A percentile compares a stretch with the other conserved stretches of the same genome.
Evolutionary conservation across 2,113 vertebrate species (phyloP).

Genomic region (Octodon degus): DNA sequence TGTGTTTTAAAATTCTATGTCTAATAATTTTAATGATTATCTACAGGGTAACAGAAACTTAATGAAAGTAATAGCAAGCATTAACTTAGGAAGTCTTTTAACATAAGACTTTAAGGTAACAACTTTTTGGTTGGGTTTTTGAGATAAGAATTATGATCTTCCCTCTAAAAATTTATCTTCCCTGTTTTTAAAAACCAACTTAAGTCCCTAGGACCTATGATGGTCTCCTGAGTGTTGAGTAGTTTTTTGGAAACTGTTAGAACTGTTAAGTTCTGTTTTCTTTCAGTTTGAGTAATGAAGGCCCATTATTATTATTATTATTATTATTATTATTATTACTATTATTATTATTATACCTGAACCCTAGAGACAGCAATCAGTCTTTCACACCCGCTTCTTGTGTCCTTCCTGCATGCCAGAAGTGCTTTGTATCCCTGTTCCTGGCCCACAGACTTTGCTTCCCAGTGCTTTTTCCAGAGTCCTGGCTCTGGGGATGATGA

Average conservation of each 20-base stretch:
- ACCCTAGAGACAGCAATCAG: slow-evolving; percentile 32
- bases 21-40: background rate
- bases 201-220: slow-evolving; percentile 64
- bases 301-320: slow-evolving; percentile 63
- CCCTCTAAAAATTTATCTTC: slow-evolving; percentile 77
- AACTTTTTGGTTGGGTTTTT: slow-evolving; percentile 54
- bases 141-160: slow-evolving; percentile 27
- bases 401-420: slow-evolving; percentile 79
- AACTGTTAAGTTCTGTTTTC: slow-evolving; percentile 41
- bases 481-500: slow-evolving; percentile 51
- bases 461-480: slow-evolving; percentile 66
- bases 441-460: slow-evolving; percentile 73
- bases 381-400: slow-evolving; percentile 71
- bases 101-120: background rate
- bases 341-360: slow-evolving; percentile 39
- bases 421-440: slow-evolving; percentile 71
- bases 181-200: slow-evolving; percentile 80
- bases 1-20: slow-evolving; percentile 42
- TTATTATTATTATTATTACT: too few species aligned
- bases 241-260: background rate
- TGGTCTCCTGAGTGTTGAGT: slow-evolving; percentile 46
- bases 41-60: slow-evolving; percentile 42
- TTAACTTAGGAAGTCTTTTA: background rate
- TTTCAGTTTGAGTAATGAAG: slow-evolving; percentile 81
- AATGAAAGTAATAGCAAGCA: slow-evolving; percentile 6